These are phyloP conservation scores for Diogma glabrata DNA, from an alignment of 2,888 invertebrate genomes.

Conservation along the genomic window DNA sequence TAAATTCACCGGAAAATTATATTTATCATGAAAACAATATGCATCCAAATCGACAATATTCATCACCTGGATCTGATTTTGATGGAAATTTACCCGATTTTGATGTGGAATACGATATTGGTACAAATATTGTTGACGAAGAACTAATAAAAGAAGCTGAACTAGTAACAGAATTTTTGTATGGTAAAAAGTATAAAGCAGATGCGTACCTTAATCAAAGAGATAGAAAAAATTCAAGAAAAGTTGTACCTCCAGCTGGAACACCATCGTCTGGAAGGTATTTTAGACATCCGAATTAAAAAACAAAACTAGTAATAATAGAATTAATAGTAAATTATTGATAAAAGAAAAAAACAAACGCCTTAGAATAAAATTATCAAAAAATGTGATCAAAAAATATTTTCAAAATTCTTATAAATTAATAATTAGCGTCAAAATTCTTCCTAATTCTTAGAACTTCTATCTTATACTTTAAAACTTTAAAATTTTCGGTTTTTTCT, in stretches of 20 bases:
- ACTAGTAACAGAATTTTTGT: constrained; percentile 43
- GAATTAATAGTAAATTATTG: not conserved
- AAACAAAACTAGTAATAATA: constrained; percentile 12
- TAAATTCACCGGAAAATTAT: constrained; percentile 7
- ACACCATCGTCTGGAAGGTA: constrained; percentile 24
- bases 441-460: too few relatives aligned
- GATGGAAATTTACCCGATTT: constrained; percentile 12
- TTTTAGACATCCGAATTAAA: constrained; percentile 16
- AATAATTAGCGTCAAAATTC: too few relatives aligned
- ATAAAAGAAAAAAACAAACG: constrained; percentile 9
- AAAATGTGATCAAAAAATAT: constrained; percentile 7
- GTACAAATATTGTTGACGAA: constrained; percentile 25
- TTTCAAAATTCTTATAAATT: constrained; percentile 7
- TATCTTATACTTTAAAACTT: too few relatives aligned
- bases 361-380: constrained; percentile 7
- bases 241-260: constrained; percentile 24
- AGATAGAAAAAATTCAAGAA: constrained; percentile 21
- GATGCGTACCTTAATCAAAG: constrained; percentile 22
- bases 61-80: constrained; percentile 12
- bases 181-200: constrained; percentile 40
- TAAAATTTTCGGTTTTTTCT: constrained; percentile 6
- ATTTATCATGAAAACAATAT: constrained; percentile 1
- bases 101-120: constrained; percentile 14
- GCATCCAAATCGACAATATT: too few relatives aligned
- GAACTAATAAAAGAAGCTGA: constrained; percentile 43